Percentiles rank a stretch among this genome's conserved stretches.
These are phyloP conservation scores for Coelogynopora nodosa DNA, from an alignment of 2,888 invertebrate genomes.

Conservation along the genomic window DNA sequence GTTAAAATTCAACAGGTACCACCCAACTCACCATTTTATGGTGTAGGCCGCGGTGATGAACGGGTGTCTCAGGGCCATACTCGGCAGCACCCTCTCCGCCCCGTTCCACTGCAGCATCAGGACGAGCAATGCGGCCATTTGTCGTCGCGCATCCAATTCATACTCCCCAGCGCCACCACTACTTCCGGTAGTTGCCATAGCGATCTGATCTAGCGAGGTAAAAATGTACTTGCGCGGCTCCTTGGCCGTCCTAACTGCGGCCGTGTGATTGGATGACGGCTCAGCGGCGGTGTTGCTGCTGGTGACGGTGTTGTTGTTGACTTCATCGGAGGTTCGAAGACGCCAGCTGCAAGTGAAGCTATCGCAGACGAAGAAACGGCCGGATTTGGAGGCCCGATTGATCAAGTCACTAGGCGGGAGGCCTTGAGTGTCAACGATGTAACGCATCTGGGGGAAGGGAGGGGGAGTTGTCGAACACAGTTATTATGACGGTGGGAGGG, in stretches of 20 bases:
- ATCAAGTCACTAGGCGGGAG: conserved; percentile 96
- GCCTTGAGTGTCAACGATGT: conserved; percentile 93
- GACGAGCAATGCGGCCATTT: conserved; percentile 94
- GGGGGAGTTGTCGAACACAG: no score
- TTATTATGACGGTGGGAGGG: no score
- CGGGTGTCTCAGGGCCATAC: conserved; percentile 88
- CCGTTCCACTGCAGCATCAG: conserved; percentile 96
- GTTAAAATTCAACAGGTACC: no score
- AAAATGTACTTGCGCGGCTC: conserved; percentile 99
- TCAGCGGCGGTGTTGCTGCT: conserved; percentile 66
- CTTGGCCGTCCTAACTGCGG: conserved; percentile 97
- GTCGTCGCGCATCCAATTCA: conserved; percentile 91
- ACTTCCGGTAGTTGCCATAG: conserved; percentile 55
- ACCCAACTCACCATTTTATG: background rate
- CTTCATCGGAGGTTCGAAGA: conserved; percentile 86
- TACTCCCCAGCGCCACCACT: conserved; percentile 64
- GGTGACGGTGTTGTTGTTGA: conserved; percentile 74
- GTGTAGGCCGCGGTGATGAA: conserved; percentile 83
- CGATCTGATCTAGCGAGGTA: conserved; percentile 94
- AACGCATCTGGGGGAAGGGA: conserved; percentile 88
- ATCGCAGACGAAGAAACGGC: conserved; percentile 89
- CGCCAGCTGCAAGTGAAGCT: conserved; percentile 65
- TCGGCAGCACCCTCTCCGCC: conserved; percentile 89
- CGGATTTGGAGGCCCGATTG: conserved; percentile 90
- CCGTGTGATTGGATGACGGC: conserved; percentile 88